phyloP scores from a whole-genome alignment of 2,113 vertebrate genomes.

The Paramormyrops kingsleyae region DNA sequence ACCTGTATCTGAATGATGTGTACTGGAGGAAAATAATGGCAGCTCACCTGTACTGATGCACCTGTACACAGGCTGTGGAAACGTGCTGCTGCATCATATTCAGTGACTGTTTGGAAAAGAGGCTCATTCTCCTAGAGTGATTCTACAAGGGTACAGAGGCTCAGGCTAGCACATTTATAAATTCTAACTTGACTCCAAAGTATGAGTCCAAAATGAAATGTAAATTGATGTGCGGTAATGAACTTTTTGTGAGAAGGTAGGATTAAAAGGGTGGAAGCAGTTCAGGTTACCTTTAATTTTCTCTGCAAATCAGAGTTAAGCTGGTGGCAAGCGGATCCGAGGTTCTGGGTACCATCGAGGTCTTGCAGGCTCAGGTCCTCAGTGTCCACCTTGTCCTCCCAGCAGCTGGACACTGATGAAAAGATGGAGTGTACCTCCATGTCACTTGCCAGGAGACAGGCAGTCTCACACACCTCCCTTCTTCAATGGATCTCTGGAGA shows the following conservation, averaged over 20 bases:
- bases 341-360: slow-evolving; percentile 28
- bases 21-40: background rate
- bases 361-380: slow-evolving; percentile 36
- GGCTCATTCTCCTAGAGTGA: slow-evolving; percentile 62
- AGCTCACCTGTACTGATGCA: slow-evolving; percentile 73
- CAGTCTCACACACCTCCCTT: background rate
- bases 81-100: slow-evolving; percentile 69
- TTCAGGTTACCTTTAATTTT: slow-evolving; percentile 65
- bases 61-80: slow-evolving; percentile 57
- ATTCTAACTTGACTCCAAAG: background rate
- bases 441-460: slow-evolving; percentile 5
- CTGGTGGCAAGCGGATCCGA: slow-evolving; percentile 58
- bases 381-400: slow-evolving; percentile 31
- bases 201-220: background rate
- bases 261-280: background rate
- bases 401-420: slow-evolving; percentile 39
- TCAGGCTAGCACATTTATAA: background rate
- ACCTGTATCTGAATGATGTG: background rate
- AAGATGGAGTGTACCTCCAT: slow-evolving; percentile 28
- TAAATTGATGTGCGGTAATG: background rate
- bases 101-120: slow-evolving; percentile 70
- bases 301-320: slow-evolving; percentile 68
- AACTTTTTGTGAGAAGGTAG: background rate
- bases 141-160: slow-evolving; percentile 36
- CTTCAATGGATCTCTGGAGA: background rate